Evolutionary conservation across 2,888 invertebrate genomes (phyloP).

Genomic region (Crepidodera aurea): DNA sequence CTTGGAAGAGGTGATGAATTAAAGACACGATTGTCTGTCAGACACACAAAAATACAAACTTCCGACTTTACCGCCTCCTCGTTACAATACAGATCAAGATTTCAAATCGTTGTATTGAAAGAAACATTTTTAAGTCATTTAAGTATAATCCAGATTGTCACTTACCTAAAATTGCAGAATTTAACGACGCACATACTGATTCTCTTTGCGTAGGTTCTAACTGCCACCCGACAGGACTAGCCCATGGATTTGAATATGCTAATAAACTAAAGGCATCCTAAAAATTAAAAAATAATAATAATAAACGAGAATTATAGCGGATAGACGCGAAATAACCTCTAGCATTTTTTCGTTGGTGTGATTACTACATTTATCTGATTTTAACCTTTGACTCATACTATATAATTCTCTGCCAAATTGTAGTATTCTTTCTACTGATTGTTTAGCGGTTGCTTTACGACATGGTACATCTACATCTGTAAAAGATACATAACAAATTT

Average conservation of each 20-base stretch:
- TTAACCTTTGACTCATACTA: conserved; percentile 86
- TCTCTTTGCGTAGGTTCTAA: conserved; percentile 94
- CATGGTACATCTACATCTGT: conserved; percentile 64
- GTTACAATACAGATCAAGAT: no score
- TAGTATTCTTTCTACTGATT: conserved; percentile 91
- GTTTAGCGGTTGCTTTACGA: conserved; percentile 66
- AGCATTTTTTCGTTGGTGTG: conserved; percentile 90
- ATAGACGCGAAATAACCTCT: conserved; percentile 73
- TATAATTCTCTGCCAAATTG: conserved; percentile 94
- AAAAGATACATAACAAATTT: no score
- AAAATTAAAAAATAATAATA: conserved; percentile 37
- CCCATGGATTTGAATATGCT: conserved; percentile 98
- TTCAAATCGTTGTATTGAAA: no score
- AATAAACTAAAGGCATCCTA: conserved; percentile 97
- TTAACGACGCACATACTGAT: conserved; percentile 93
- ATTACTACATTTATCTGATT: conserved; percentile 82
- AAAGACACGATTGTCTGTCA: no score
- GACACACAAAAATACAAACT: no score
- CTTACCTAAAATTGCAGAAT: conserved; percentile 95
- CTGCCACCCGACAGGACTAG: conserved; percentile 96
- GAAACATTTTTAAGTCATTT: no score
- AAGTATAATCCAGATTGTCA: no score
- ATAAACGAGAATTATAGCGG: not conserved
- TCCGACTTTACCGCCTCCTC: no score
- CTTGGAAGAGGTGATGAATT: no score